These are phyloP conservation scores for Dendrolimus punctatus DNA, from an alignment of 1,140 invertebrate genomes.

Conservation along the genomic window DNA sequence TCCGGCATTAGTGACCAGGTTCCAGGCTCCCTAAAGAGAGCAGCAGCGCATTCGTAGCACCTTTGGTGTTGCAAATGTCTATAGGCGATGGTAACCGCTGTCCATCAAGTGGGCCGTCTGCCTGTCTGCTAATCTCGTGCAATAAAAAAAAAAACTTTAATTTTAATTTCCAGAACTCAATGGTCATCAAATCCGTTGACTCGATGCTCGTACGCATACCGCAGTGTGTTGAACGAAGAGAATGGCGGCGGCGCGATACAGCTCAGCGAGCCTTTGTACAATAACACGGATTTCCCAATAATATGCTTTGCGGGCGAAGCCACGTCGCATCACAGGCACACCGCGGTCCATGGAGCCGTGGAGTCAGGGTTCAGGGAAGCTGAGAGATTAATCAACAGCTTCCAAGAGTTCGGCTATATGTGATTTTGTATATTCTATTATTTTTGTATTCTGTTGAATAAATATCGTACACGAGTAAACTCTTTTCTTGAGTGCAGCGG, in stretches of 20 bases:
- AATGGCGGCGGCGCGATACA: slow-evolving; percentile 60
- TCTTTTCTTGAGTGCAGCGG: neutral
- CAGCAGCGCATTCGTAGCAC: too few species aligned
- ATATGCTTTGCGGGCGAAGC: slow-evolving; percentile 84
- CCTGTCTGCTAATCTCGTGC: too few species aligned
- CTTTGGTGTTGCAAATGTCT: too few species aligned
- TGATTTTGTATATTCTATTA: neutral
- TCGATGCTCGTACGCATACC: slow-evolving; percentile 81
- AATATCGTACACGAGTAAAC: neutral
- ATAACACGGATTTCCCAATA: slow-evolving; percentile 64
- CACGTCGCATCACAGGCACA: slow-evolving; percentile 78
- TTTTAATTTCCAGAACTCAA: slow-evolving; percentile 70
- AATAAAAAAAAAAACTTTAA: too few species aligned
- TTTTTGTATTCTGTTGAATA: too few species aligned
- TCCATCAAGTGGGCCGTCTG: too few species aligned
- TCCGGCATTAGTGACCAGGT: too few species aligned
- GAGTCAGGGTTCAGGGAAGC: slow-evolving; percentile 86
- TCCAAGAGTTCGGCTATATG: slow-evolving; percentile 25
- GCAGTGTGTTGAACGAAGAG: slow-evolving; percentile 73
- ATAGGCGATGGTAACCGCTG: too few species aligned
- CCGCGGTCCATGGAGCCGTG: slow-evolving; percentile 87
- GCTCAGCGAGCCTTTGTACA: slow-evolving; percentile 73
- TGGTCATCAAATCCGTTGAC: slow-evolving; percentile 81
- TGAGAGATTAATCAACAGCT: slow-evolving; percentile 65
- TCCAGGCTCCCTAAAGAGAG: too few species aligned